phyloP scores from a whole-genome alignment of 2,888 invertebrate genomes.

The Mythimna loreyi region DNA sequence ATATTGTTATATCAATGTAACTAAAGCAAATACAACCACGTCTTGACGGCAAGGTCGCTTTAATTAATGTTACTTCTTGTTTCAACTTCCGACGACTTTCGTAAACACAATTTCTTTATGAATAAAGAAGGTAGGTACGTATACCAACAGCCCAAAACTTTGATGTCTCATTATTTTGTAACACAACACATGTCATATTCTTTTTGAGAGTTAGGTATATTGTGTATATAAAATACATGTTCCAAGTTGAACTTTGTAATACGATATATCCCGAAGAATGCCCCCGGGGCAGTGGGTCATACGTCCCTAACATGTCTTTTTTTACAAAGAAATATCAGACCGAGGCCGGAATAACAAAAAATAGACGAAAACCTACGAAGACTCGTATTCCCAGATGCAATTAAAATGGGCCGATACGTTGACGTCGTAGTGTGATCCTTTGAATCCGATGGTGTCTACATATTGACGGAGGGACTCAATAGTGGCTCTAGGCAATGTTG shows the following conservation, averaged over 20 bases:
- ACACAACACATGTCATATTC: constrained; percentile 28
- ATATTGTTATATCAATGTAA: not conserved
- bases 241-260: constrained; percentile 50
- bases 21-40: not conserved
- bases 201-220: constrained; percentile 16
- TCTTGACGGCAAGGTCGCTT: not conserved
- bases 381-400: constrained; percentile 62
- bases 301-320: constrained; percentile 50
- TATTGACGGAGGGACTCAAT: not conserved
- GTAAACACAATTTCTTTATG: constrained; percentile 8
- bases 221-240: constrained; percentile 37
- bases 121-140: not conserved
- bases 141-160: constrained; percentile 24
- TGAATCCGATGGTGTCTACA: constrained; percentile 26
- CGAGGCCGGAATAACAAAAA: constrained; percentile 36
- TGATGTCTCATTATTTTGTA: constrained; percentile 32
- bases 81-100: constrained; percentile 9
- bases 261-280: constrained; percentile 43
- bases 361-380: constrained; percentile 29
- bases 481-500: not conserved
- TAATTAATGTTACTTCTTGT: constrained; percentile 15
- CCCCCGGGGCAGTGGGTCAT: constrained; percentile 57
- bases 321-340: constrained; percentile 54
- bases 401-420: constrained; percentile 39
- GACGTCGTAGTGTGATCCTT: constrained; percentile 14